These are phyloP conservation scores for Cisticola juncidis DNA, from an alignment of 2,113 vertebrate genomes.

Conservation along the genomic window DNA sequence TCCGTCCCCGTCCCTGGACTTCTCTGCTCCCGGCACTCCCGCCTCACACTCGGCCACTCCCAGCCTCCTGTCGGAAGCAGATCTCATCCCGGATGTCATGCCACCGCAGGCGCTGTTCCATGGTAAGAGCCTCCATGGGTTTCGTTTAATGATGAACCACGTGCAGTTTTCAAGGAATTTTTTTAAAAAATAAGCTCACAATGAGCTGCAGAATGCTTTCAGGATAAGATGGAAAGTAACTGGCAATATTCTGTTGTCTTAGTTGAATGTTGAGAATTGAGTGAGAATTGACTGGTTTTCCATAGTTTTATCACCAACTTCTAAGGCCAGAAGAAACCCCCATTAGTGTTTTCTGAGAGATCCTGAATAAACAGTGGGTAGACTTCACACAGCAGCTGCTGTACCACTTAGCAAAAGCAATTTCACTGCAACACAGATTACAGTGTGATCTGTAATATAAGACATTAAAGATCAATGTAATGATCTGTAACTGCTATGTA, in stretches of 20 bases:
- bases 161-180: neutral
- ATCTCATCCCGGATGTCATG: conserved; percentile 96
- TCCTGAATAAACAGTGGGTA: neutral
- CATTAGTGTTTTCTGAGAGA: accelerated
- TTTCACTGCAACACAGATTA: neutral
- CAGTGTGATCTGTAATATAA: no score
- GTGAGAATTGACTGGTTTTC: neutral
- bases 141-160: neutral
- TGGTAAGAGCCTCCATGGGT: conserved; percentile 68
- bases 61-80: conserved; percentile 92
- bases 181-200: neutral
- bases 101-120: conserved; percentile 95
- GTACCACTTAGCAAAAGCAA: neutral
- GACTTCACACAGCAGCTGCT: neutral
- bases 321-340: neutral
- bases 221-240: neutral
- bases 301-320: neutral
- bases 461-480: no score
- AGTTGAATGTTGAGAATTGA: no score
- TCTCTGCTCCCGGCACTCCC: conserved; percentile 93
- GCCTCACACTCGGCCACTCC: conserved; percentile 94
- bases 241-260: neutral
- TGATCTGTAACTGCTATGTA: neutral
- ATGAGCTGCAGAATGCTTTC: neutral
- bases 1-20: conserved; percentile 91